Evolutionary conservation across 2,113 vertebrate species (phyloP), one percentile per base, ranked within the genome.

Genomic region (Rhadina sibilatrix): DNA sequence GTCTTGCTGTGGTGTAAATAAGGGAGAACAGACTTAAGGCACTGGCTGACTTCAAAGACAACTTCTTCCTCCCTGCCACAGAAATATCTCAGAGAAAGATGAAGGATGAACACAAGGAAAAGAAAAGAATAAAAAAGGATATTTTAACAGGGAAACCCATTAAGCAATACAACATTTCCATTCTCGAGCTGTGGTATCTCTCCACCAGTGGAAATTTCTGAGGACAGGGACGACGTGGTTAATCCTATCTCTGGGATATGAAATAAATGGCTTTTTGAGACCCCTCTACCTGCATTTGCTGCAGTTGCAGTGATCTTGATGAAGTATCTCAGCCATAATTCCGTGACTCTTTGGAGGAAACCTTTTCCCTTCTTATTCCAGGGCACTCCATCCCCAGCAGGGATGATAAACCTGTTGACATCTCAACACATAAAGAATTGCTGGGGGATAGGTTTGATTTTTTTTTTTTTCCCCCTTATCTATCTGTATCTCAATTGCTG

Each of bases 351-450:
- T 93, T 46, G 53, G 44, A 72, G 40, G 49, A 93, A 38, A 31
- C 38, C 5, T 85, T 86, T 65, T 65, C 28, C 69, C 49, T 21
- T 78, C 60, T 72, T 65, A 69, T 92, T 92, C 83, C 53, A 83
- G 59, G 81, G 47, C 86, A 69, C 71, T 83, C 61, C 66, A 88
- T 54, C 28, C 88, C 75, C 92, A 42, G 5, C 5, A 83, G 88
- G 79, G 70, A 74, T 23, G 76, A 96, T 90, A 93, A 95, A 68
- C 72, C 21, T 89, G 71, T 66, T 93, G 94, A 92, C 93, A 95
- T 81, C 91, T 91, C 76, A 63, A 57, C 81, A 78, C 52, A 77
- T 12, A 75, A 87, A 87, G 64, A 84, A 92, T 87, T 54, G 54
- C 86, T 87, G 50, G n/a, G 35, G 64, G 72, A 70, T 20, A 56